Conservation (phyloP, 2,888 invertebrate genomes). For the Endotricha flammealis region DNA sequence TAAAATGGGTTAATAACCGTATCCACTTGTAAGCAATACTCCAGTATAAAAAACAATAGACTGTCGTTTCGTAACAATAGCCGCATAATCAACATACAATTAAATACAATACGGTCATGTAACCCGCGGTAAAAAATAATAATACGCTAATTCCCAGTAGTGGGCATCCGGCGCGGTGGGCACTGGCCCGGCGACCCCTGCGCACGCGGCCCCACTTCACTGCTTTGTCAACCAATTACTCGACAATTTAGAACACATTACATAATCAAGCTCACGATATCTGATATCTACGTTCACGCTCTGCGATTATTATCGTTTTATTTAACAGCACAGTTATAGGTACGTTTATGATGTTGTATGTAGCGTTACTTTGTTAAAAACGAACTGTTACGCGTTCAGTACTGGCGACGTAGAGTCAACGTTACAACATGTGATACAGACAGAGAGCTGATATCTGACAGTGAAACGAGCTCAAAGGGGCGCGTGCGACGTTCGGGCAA, state of each 20-base stretch:
- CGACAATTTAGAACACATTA: constrained; percentile 44
- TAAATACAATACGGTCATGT: constrained; percentile 17
- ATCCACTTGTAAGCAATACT: constrained; percentile 7
- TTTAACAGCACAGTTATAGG: constrained; percentile 11
- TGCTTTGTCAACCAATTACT: constrained; percentile 55
- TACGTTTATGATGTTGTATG: constrained; percentile 3
- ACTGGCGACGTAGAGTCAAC: no score
- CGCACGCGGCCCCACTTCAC: constrained; percentile 20
- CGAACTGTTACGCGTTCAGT: no score
- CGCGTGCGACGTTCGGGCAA: constrained; percentile 27
- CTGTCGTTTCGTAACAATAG: constrained; percentile 16
- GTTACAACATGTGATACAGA: no score
- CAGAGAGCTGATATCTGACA: constrained; percentile 24
- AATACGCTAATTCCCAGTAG: constrained; percentile 32
- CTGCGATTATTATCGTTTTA: constrained; percentile 11
- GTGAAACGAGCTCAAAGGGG: constrained; percentile 31
- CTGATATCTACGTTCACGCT: constrained; percentile 18
- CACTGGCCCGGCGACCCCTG: constrained; percentile 20
- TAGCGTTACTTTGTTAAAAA: no score
- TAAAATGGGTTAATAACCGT: no score
- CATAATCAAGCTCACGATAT: constrained; percentile 40
- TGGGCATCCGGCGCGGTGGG: constrained; percentile 25
- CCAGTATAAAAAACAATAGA: constrained; percentile 11
- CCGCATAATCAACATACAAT: constrained; percentile 22
- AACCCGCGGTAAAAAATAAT: constrained; percentile 16